phyloP scores from a whole-genome alignment of 2,888 invertebrate genomes.

The Synergus gifuensis region DNA sequence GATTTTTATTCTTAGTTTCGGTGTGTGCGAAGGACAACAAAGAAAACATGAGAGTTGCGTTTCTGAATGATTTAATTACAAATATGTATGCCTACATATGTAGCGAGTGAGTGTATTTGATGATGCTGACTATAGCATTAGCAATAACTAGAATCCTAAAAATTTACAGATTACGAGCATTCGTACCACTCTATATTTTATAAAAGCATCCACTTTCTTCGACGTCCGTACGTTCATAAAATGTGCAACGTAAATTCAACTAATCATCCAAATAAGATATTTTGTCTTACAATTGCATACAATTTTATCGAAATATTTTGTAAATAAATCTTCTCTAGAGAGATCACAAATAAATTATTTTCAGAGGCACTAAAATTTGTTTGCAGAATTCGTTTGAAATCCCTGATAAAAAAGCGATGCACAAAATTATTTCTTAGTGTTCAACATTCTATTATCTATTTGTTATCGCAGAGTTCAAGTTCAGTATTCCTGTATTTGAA shows the following conservation, averaged over 20 bases:
- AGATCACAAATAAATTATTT: constrained; percentile 4
- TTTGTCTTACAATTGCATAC: neutral
- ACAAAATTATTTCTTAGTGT: neutral
- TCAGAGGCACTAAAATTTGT: constrained; percentile 32
- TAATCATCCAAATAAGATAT: neutral
- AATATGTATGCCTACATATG: constrained; percentile 37
- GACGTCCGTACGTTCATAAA: neutral
- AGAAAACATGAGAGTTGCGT: neutral
- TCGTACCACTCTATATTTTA: constrained; percentile 3
- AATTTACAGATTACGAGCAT: constrained; percentile 23
- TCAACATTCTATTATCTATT: neutral
- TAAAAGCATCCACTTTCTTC: constrained; percentile 32
- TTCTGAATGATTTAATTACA: constrained; percentile 38
- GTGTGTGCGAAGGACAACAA: neutral
- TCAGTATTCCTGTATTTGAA: constrained; percentile 11
- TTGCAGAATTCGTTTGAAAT: neutral
- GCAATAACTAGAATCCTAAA: constrained; percentile 29
- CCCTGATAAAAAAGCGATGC: neutral
- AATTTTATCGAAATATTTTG: constrained; percentile 18
- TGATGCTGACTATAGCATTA: constrained; percentile 20
- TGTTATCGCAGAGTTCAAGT: constrained; percentile 6
- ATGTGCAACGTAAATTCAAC: neutral
- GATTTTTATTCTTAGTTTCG: neutral
- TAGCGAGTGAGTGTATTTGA: constrained; percentile 22
- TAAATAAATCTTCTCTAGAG: constrained; percentile 5